Percentiles rank a stretch among this genome's conserved stretches.
Evolutionary conservation across 2,113 vertebrate genomes (phyloP).

Genomic region (Chelonoidis abingdonii): DNA sequence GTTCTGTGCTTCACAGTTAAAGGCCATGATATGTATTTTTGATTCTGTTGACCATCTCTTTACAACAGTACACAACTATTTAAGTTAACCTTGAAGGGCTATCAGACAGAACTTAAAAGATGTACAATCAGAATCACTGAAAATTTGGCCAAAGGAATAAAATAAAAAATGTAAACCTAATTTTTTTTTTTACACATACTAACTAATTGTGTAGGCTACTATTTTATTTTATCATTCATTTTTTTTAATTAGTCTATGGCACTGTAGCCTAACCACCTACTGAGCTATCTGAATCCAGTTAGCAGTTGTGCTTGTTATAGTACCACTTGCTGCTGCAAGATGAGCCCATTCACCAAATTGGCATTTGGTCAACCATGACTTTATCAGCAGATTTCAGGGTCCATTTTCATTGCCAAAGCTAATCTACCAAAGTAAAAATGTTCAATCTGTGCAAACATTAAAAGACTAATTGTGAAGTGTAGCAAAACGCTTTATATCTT

Average conservation of each 20-base stretch:
- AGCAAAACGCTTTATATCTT: background rate
- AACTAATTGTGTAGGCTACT: background rate
- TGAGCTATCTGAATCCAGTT: background rate
- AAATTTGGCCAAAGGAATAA: background rate
- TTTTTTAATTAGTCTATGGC: background rate
- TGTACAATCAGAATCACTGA: background rate
- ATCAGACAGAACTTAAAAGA: background rate
- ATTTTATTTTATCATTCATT: background rate
- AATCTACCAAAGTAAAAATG: conserved; percentile 15
- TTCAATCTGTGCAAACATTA: background rate
- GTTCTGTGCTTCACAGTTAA: background rate
- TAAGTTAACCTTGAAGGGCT: too few relatives aligned
- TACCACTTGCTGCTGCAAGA: background rate
- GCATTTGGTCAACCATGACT: background rate
- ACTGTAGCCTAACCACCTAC: background rate
- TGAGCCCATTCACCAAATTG: conserved; percentile 13
- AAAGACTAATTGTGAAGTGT: background rate
- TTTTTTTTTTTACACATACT: background rate
- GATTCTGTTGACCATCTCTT: too few relatives aligned
- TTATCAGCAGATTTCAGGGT: background rate
- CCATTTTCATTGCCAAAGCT: background rate
- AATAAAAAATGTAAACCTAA: background rate
- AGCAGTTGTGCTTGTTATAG: background rate
- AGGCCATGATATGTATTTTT: too few relatives aligned
- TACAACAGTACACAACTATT: too few relatives aligned